Evolutionary conservation across 2,113 vertebrate species (phyloP).

Genomic region (Thunnus thynnus): DNA sequence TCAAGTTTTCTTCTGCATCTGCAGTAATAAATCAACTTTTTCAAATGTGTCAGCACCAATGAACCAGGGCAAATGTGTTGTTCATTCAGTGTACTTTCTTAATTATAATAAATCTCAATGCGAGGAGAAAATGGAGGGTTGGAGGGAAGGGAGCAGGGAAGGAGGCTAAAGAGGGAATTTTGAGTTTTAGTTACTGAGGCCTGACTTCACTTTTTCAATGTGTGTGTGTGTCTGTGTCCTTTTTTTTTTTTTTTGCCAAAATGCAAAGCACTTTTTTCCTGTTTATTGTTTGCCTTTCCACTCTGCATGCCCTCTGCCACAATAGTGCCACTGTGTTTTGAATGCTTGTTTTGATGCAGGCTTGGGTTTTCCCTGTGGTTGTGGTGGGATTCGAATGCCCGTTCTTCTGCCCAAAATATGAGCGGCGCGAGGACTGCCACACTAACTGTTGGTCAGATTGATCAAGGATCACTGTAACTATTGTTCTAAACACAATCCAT

Average conservation of each 20-base stretch:
- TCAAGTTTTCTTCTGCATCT: neutral
- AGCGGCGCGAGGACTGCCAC: conserved; percentile 61
- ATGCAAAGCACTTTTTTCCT: neutral
- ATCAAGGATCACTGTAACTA: conserved; percentile 72
- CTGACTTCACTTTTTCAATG: neutral
- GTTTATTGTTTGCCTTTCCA: conserved; percentile 10
- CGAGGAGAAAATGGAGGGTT: neutral
- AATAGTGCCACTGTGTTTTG: conserved; percentile 39
- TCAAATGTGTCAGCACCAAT: neutral
- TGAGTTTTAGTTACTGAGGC: too few species aligned
- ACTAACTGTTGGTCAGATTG: conserved; percentile 61
- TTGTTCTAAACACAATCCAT: conserved; percentile 63
- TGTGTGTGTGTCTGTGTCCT: neutral
- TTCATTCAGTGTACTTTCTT: neutral
- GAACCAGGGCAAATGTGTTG: neutral
- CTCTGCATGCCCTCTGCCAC: conserved; percentile 38
- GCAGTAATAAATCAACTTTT: too few species aligned
- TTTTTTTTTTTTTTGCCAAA: neutral
- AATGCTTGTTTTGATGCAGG: conserved; percentile 63
- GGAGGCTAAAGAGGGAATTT: neutral
- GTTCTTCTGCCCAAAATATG: conserved; percentile 45
- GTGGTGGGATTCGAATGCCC: conserved; percentile 40
- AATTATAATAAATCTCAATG: neutral
- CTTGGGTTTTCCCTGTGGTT: conserved; percentile 57
- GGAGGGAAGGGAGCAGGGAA: neutral